These are phyloP conservation scores for Zootermopsis nevadensis DNA, from an alignment of 2,888 invertebrate genomes.

Conservation along the genomic window DNA sequence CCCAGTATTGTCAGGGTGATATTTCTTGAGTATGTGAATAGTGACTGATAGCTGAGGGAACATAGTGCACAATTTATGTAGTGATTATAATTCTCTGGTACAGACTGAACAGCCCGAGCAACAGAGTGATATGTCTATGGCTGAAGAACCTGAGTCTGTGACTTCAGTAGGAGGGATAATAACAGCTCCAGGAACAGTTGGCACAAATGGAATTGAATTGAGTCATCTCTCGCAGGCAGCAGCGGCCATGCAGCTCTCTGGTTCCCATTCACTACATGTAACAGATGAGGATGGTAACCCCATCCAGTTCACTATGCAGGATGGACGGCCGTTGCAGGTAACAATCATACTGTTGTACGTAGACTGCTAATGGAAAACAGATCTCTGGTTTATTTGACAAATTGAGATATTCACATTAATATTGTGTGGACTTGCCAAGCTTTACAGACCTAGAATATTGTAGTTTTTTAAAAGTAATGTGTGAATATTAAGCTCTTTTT, in stretches of 20 bases:
- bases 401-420: too few relatives aligned
- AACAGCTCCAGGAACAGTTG: conserved; percentile 3
- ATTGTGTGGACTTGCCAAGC: too few relatives aligned
- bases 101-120: background rate
- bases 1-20: too few relatives aligned
- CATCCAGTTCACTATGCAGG: conserved; percentile 74
- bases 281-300: conserved; percentile 78
- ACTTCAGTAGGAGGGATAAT: conserved; percentile 13
- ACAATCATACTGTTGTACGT: background rate
- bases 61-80: too few relatives aligned
- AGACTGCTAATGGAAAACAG: too few relatives aligned
- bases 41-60: too few relatives aligned
- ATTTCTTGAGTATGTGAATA: too few relatives aligned
- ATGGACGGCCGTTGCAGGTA: conserved; percentile 74
- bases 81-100: background rate
- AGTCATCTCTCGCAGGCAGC: conserved; percentile 37
- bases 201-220: conserved; percentile 5
- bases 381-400: too few relatives aligned
- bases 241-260: conserved; percentile 41
- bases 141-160: background rate
- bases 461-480: too few relatives aligned
- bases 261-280: conserved; percentile 63
- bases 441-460: too few relatives aligned
- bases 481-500: too few relatives aligned
- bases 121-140: background rate